A percentile compares a stretch with the other conserved stretches of the same genome.
These are phyloP conservation scores for Bombus ignitus DNA, from an alignment of 1,140 invertebrate genomes.

Conservation along the genomic window DNA sequence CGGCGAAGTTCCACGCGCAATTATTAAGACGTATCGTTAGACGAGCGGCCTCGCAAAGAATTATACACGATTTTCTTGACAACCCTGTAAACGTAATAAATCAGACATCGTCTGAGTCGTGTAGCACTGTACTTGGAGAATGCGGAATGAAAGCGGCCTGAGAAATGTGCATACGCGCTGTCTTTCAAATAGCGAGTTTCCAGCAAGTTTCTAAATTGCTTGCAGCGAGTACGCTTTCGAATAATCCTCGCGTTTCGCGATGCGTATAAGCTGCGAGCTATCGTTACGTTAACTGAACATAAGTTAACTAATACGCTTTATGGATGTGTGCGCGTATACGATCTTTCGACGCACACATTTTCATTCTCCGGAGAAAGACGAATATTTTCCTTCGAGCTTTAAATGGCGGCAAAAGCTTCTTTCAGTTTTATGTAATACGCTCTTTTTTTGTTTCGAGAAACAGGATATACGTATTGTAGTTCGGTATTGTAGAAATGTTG, in stretches of 20 bases:
- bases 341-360: not conserved
- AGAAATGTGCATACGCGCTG: slow-evolving; percentile 9
- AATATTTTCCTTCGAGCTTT: not conserved
- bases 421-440: not conserved
- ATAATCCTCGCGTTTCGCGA: slow-evolving; percentile 11
- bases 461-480: not conserved
- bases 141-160: not conserved
- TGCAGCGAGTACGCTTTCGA: slow-evolving; percentile 1
- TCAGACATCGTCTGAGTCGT: not conserved
- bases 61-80: not conserved
- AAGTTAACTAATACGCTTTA: slow-evolving; percentile 18
- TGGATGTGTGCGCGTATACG: no score
- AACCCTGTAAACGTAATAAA: slow-evolving; percentile 1
- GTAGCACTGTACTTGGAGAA: not conserved
- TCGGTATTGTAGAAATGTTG: not conserved
- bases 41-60: slow-evolving; percentile 4
- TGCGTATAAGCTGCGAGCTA: slow-evolving; percentile 5
- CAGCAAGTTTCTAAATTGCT: slow-evolving; percentile 30
- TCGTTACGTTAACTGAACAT: slow-evolving; percentile 21
- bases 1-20: not conserved
- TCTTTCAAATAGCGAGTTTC: slow-evolving; percentile 11
- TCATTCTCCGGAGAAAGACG: not conserved
- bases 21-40: slow-evolving; percentile 29
- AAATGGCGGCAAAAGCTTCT: not conserved
- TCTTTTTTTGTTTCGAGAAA: not conserved